Conservation (phyloP, 1,140 invertebrate genomes). For the Dinoponera quadriceps region DNA sequence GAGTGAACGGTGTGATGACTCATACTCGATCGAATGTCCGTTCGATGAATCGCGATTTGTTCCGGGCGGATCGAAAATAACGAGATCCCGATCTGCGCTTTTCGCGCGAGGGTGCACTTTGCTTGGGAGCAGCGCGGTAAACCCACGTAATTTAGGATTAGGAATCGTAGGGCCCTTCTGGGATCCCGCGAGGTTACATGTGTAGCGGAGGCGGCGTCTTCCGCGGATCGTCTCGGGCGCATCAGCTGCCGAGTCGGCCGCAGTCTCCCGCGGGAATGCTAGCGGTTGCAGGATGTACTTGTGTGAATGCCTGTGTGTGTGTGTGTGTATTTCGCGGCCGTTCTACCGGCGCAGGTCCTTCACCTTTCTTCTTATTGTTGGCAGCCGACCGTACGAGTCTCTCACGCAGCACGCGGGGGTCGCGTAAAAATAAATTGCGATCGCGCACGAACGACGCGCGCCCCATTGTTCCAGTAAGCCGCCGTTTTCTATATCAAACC, state of each 20-base stretch:
- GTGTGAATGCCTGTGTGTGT: background rate
- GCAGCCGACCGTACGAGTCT: constrained; percentile 6
- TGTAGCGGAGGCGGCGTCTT: background rate
- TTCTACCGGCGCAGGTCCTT: constrained; percentile 21
- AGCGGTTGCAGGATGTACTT: background rate
- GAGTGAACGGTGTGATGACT: too few species aligned
- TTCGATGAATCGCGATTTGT: background rate
- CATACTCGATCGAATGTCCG: too few species aligned
- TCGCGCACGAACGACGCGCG: background rate
- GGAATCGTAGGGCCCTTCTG: constrained; percentile 54
- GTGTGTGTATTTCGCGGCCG: background rate
- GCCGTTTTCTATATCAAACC: constrained; percentile 23
- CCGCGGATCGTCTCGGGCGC: constrained; percentile 9
- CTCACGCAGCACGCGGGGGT: background rate
- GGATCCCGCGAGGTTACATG: constrained; percentile 39
- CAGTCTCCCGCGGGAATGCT: constrained; percentile 33
- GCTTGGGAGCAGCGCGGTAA: background rate
- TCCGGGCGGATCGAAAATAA: background rate
- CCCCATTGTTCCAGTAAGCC: constrained; percentile 9
- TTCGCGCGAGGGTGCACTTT: background rate
- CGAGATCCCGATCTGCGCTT: background rate
- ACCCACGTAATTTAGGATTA: constrained; percentile 63
- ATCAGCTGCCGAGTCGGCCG: constrained; percentile 5
- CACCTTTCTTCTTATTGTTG: constrained; percentile 14
- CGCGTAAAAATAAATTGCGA: constrained; percentile 34